These are phyloP conservation scores for Caenorhabditis doughertyi DNA, from an alignment of 2,888 invertebrate genomes.

Conservation along the genomic window DNA sequence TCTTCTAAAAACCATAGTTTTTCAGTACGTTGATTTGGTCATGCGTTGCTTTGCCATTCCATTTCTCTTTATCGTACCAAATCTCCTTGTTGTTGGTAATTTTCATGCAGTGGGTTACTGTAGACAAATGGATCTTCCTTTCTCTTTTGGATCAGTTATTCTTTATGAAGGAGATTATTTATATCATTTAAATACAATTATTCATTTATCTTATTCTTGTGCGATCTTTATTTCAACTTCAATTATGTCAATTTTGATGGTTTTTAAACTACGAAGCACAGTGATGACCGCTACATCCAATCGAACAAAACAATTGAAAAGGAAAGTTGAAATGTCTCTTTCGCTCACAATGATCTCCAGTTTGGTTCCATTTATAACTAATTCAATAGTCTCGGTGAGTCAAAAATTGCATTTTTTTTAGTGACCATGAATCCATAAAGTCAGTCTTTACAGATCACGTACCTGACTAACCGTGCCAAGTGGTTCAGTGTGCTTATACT, in stretches of 20 bases:
- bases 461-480: background rate
- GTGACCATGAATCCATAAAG: background rate
- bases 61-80: conserved; percentile 22
- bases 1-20: background rate
- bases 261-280: conserved; percentile 25
- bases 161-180: conserved; percentile 13
- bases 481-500: conserved; percentile 17
- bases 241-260: conserved; percentile 9
- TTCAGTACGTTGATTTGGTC: conserved; percentile 18
- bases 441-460: conserved; percentile 21
- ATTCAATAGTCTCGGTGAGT: conserved; percentile 48
- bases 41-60: conserved; percentile 22
- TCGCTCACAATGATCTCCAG: conserved; percentile 36
- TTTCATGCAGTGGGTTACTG: conserved; percentile 19
- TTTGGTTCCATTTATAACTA: conserved; percentile 44
- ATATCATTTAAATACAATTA: background rate
- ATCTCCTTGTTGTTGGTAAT: conserved; percentile 11
- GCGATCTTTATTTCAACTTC: background rate
- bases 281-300: background rate
- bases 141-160: conserved; percentile 30
- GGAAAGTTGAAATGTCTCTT: conserved; percentile 32
- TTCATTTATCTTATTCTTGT: conserved; percentile 8
- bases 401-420: background rate
- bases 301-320: conserved; percentile 19
- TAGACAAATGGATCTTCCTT: conserved; percentile 39